Conservation (phyloP, 1,140 invertebrate genomes). For the Armadillidium nasatum region DNA sequence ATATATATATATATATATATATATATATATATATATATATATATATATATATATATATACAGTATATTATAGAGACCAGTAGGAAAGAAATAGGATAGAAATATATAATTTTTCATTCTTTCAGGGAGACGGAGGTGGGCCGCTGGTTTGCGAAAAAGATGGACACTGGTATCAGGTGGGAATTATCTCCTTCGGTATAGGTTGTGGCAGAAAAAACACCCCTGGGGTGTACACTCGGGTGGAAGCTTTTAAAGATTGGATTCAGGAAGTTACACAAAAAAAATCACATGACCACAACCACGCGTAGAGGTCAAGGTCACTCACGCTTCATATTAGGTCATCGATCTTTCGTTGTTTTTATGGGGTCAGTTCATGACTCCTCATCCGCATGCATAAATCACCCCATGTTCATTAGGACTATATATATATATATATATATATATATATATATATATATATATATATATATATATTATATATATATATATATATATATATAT, state of each 20-base stretch:
- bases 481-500: slow-evolving; percentile 7
- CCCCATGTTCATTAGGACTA: not conserved
- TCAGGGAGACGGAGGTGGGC: slow-evolving; percentile 66
- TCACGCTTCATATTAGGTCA: too few relatives aligned
- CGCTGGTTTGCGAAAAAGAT: slow-evolving; percentile 58
- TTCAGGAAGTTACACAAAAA: slow-evolving; percentile 45
- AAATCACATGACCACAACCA: slow-evolving; percentile 10
- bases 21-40: too few relatives aligned
- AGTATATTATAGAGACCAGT: too few relatives aligned
- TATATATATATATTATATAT: not conserved
- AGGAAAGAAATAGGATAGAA: too few relatives aligned
- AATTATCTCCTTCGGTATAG: slow-evolving; percentile 61
- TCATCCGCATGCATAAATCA: too few relatives aligned
- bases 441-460: not conserved
- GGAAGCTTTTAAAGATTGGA: slow-evolving; percentile 50
- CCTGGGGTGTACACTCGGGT: slow-evolving; percentile 63
- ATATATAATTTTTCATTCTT: slow-evolving; percentile 31
- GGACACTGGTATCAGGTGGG: slow-evolving; percentile 58
- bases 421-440: not conserved
- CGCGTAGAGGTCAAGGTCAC: not conserved
- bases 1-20: too few relatives aligned
- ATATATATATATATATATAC: too few relatives aligned
- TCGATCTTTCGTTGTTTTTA: too few relatives aligned
- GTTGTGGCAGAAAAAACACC: slow-evolving; percentile 56
- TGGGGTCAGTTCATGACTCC: too few relatives aligned